Base-by-base conservation (phyloP, 2,797 vertebrate genomes). In the Hypotaenidia okinawae region DNA sequence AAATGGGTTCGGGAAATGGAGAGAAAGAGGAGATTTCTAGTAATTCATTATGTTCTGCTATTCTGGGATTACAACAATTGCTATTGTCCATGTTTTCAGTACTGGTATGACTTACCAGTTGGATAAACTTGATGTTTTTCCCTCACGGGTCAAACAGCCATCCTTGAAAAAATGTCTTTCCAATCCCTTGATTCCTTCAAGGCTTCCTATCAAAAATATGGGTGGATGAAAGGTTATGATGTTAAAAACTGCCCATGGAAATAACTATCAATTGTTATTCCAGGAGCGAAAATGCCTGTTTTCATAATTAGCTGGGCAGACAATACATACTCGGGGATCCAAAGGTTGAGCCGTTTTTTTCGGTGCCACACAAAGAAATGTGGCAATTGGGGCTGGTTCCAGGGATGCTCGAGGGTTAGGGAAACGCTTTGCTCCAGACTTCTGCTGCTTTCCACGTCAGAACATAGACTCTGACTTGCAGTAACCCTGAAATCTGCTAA, bases 401-500 rank as follows among this genome's bases (percentile, higher is more conserved):
- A 58, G 28, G 27, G 28, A 19, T 81, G 49, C 43, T 64, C 55
- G 70, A 62, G n/a, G 70, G 66, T 49, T 49, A 82, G 35, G 25
- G 32, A 91, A 79, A 33, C 9, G 7, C 22, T 79, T 90, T 27
- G 13, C 55, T 90, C 19, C 37, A 87, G 84, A 22, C 18, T 77
- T 62, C n/a, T 84, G 35, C n/a, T 74, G 23, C 47, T 89, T 84
- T 61, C 75, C 33, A 7, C 79, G 54, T 35, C 10, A 39, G 39
- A 62, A 83, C 73, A 27, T 25, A 84, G 32, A 74, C n/a, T 61
- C 27, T 90, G 45, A 51, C 0, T 86, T 76, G 28, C 0, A 0
- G 18, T 89, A 64, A 62, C 68, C 57, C 64, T 88, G 66, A 92
- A 69, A 74, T 78, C 84, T 90, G 49, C 67, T 80, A 76, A 94